Conservation (phyloP, 1,140 invertebrate species). For the Neuroterus valhalla region DNA sequence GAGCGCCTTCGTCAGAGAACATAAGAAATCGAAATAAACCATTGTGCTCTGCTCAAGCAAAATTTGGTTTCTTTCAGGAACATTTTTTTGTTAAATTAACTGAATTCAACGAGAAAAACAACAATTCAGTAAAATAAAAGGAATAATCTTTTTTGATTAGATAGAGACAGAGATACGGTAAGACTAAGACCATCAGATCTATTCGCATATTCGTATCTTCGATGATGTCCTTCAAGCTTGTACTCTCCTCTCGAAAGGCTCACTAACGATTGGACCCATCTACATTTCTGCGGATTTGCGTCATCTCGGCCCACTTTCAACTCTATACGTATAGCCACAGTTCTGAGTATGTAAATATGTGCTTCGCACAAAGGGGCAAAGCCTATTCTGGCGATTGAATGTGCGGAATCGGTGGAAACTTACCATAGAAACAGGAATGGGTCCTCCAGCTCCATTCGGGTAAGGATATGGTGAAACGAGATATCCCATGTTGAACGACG, state of each 20-base stretch:
- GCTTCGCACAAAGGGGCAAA: neutral
- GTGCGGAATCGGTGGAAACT: conserved; percentile 66
- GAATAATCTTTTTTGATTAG: too few species aligned
- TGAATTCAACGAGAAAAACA: too few species aligned
- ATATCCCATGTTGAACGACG: conserved; percentile 93
- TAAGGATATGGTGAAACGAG: conserved; percentile 91
- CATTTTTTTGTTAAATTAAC: too few species aligned
- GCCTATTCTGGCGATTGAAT: neutral
- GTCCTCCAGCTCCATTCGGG: conserved; percentile 88
- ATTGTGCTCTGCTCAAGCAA: too few species aligned
- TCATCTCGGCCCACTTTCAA: neutral
- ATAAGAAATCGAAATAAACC: too few species aligned
- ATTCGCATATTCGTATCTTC: too few species aligned
- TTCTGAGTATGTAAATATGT: conserved; percentile 7
- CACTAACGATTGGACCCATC: neutral
- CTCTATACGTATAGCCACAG: neutral
- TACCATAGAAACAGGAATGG: conserved; percentile 91
- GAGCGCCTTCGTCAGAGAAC: too few species aligned
- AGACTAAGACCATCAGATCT: too few species aligned
- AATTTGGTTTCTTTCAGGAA: too few species aligned
- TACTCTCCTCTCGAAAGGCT: neutral
- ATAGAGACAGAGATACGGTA: too few species aligned
- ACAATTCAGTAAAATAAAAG: too few species aligned
- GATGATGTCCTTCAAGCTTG: too few species aligned
- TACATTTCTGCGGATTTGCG: neutral